phyloP scores from a whole-genome alignment of 2,888 invertebrate species.

The Drosophila ustulata region DNA sequence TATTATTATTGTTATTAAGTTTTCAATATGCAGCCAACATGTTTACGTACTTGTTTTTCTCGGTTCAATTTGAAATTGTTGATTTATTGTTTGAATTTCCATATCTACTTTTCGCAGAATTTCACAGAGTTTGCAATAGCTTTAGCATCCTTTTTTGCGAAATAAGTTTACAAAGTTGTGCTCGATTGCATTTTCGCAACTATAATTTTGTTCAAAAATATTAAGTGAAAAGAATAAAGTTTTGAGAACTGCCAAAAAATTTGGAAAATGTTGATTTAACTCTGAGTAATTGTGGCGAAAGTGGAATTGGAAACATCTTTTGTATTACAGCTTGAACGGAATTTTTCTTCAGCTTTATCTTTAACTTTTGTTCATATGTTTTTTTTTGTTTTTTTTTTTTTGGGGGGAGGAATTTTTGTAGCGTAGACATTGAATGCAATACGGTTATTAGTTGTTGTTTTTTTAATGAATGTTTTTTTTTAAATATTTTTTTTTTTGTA shows the following conservation, averaged over 20 bases:
- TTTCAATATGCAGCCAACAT: background rate
- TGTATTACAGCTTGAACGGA: background rate
- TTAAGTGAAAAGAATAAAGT: background rate
- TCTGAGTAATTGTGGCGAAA: background rate
- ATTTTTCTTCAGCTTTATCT: slow-evolving; percentile 24
- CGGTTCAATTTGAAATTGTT: background rate
- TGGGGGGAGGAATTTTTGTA: slow-evolving; percentile 44
- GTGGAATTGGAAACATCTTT: slow-evolving; percentile 1
- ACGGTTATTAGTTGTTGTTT: slow-evolving; percentile 29
- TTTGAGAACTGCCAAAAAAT: background rate
- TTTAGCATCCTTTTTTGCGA: slow-evolving; percentile 6
- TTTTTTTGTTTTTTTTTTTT: background rate
- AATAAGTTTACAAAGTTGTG: background rate
- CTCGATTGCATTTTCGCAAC: background rate
- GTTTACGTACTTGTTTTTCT: too few species aligned
- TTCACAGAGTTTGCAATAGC: slow-evolving; percentile 4
- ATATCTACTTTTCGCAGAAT: background rate
- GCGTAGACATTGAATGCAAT: slow-evolving; percentile 77
- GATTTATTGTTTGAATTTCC: slow-evolving; percentile 1
- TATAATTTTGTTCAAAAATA: background rate
- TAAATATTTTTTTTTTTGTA: slow-evolving; percentile 4
- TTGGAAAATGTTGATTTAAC: background rate
- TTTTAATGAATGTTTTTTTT: background rate
- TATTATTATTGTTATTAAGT: slow-evolving; percentile 10
- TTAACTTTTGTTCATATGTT: slow-evolving; percentile 4